Conservation (phyloP, 2,113 vertebrate species). For the Tychaedon coryphoeus region DNA sequence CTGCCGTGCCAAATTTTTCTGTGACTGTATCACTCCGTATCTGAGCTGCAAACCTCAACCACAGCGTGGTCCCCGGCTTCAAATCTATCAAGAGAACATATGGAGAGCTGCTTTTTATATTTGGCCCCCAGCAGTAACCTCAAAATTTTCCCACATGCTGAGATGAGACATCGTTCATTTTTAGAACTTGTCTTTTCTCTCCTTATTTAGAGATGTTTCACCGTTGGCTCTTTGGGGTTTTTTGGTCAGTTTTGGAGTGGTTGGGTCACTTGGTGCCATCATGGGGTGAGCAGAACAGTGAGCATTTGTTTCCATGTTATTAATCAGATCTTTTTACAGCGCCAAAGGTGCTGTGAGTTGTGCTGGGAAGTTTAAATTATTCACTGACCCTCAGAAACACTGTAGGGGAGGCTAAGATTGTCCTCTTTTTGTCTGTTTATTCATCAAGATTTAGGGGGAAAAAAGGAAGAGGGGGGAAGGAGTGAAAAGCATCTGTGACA, state of each 20-base stretch:
- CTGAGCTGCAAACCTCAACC: slow-evolving; percentile 36
- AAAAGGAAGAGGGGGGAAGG: neutral
- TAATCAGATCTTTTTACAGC: neutral
- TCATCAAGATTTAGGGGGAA: neutral
- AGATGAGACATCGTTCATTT: neutral
- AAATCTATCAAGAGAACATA: neutral
- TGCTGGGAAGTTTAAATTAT: neutral
- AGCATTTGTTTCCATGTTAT: neutral
- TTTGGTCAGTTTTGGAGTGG: neutral
- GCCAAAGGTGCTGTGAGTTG: neutral
- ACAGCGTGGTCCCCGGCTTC: neutral
- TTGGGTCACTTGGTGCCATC: neutral
- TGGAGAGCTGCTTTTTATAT: slow-evolving; percentile 1
- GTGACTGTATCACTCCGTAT: slow-evolving; percentile 17
- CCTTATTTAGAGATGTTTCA: neutral
- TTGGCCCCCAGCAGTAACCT: slow-evolving; percentile 14
- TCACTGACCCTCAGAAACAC: neutral
- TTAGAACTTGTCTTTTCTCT: neutral
- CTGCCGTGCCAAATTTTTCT: slow-evolving; percentile 9
- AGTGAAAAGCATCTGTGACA: neutral
- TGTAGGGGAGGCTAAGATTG: neutral
- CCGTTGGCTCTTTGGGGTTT: neutral
- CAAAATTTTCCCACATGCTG: neutral
- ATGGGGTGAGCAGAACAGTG: neutral
- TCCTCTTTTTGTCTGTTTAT: neutral